Conservation (phyloP, 2,888 invertebrate species). For the Melanchra persicariae region DNA sequence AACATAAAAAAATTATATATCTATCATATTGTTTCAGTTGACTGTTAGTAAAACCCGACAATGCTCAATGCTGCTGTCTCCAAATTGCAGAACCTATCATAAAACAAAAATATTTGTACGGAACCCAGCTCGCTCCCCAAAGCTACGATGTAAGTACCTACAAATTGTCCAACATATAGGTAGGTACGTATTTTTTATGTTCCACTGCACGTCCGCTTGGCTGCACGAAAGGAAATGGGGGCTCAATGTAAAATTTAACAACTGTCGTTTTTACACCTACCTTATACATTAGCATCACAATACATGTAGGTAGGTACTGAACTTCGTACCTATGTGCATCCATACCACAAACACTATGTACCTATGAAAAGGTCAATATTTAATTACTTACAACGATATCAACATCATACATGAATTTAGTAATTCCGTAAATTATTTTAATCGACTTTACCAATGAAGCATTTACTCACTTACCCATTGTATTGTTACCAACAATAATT, state of each 20-base stretch:
- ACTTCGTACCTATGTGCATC: constrained; percentile 36
- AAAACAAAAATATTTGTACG: constrained; percentile 13
- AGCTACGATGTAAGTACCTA: constrained; percentile 41
- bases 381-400: constrained; percentile 33
- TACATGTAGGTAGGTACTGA: constrained; percentile 29
- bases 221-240: constrained; percentile 83
- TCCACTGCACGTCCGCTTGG: constrained; percentile 75
- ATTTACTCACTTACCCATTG: too few species aligned
- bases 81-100: not conserved
- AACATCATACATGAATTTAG: constrained; percentile 24
- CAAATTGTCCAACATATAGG: constrained; percentile 69
- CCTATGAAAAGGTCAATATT: constrained; percentile 57
- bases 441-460: constrained; percentile 36
- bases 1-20: too few species aligned
- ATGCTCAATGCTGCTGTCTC: not conserved
- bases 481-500: constrained; percentile 24
- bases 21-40: too few species aligned
- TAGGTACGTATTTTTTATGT: constrained; percentile 74
- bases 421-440: constrained; percentile 25
- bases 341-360: constrained; percentile 21
- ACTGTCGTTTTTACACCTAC: constrained; percentile 70
- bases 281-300: constrained; percentile 40
- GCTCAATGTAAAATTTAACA: constrained; percentile 79
- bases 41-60: not conserved
- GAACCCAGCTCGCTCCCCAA: constrained; percentile 53